Evolutionary conservation across 2,797 vertebrate species (phyloP).

Genomic region (Gymnopithys bicolor): DNA sequence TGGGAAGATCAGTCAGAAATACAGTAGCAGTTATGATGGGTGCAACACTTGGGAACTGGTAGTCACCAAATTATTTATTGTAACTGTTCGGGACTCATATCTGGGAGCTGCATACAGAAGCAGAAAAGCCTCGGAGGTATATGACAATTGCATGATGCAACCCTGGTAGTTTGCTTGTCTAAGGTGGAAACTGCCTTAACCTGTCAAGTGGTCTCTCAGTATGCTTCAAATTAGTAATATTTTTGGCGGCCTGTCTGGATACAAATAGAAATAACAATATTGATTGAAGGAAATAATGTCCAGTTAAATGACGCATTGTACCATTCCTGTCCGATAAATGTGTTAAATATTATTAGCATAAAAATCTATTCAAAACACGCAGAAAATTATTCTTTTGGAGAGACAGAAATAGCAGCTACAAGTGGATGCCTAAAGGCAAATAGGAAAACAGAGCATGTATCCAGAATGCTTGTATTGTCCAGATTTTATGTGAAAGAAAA

Average conservation of each 20-base stretch:
- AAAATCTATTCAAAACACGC: not conserved
- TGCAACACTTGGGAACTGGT: not conserved
- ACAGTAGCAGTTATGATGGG: not conserved
- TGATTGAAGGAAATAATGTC: not conserved
- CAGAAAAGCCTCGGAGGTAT: not conserved
- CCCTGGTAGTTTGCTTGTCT: not conserved
- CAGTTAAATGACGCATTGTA: not conserved
- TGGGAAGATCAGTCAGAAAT: not conserved
- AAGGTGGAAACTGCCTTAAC: not conserved
- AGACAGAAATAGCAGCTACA: not conserved
- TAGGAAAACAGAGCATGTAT: not conserved
- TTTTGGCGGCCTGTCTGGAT: not conserved
- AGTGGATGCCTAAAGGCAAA: not conserved
- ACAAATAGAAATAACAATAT: not conserved
- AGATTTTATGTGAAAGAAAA: not conserved
- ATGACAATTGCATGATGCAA: not conserved
- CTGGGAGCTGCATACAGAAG: not conserved
- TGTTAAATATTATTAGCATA: not conserved
- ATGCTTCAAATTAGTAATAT: not conserved
- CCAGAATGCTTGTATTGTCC: not conserved
- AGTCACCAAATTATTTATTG: not conserved
- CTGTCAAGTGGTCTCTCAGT: not conserved
- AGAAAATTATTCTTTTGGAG: not conserved
- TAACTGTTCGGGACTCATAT: not conserved
- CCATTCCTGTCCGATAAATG: not conserved